A percentile compares a stretch with the other conserved stretches of the same genome.
Evolutionary conservation across 2,797 vertebrate genomes (phyloP).

Genomic region (Poliocrania exsul): DNA sequence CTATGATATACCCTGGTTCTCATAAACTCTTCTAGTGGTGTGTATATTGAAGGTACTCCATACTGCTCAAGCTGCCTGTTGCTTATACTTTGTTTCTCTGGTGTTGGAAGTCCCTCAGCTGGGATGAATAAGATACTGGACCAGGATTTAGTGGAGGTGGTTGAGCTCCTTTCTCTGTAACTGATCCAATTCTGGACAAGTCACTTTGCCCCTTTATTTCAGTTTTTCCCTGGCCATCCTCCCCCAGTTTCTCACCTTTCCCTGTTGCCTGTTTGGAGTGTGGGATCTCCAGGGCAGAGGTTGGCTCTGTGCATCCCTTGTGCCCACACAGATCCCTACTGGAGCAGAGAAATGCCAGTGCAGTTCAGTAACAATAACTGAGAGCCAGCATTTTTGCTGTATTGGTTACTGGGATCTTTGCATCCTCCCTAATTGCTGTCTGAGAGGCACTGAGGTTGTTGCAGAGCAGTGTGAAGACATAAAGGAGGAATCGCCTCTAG

Average conservation of each 20-base stretch:
- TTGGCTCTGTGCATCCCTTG: accelerated
- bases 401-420: neutral
- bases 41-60: neutral
- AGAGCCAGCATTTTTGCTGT: neutral
- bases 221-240: neutral
- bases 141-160: neutral
- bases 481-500: neutral
- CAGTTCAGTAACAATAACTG: neutral
- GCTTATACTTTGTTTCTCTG: neutral
- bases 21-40: neutral
- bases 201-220: neutral
- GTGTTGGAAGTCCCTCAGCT: neutral
- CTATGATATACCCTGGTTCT: neutral
- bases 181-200: neutral
- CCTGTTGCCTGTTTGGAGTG: neutral
- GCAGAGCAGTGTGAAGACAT: neutral
- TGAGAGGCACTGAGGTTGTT: neutral
- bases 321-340: neutral
- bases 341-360: neutral
- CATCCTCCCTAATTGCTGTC: neutral
- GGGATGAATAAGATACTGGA: neutral
- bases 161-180: neutral
- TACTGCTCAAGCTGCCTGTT: neutral
- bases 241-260: neutral
- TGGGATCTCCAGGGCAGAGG: neutral